Percentiles rank a stretch among this genome's conserved stretches.
These are phyloP conservation scores for Dryobota labecula DNA, from an alignment of 2,888 invertebrate species.

Conservation along the genomic window DNA sequence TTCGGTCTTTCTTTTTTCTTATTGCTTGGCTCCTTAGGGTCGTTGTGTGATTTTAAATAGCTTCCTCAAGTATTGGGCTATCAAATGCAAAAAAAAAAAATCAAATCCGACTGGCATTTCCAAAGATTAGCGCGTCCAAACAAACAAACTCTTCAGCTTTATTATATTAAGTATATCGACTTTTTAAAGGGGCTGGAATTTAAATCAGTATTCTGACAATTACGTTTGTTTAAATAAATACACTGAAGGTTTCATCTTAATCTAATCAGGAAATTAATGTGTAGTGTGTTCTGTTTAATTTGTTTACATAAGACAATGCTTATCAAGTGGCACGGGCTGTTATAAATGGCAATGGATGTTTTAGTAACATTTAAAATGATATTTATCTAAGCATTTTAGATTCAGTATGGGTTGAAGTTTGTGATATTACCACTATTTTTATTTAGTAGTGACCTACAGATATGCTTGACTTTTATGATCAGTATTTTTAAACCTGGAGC, in stretches of 20 bases:
- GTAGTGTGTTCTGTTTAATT: slow-evolving; percentile 13
- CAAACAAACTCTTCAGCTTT: no score
- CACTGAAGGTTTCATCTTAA: slow-evolving; percentile 23
- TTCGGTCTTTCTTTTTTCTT: background rate
- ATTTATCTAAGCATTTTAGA: slow-evolving; percentile 9
- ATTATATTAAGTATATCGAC: background rate
- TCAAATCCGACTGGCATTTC: background rate
- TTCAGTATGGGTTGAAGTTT: slow-evolving; percentile 8
- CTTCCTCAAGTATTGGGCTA: background rate
- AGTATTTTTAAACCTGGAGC: background rate
- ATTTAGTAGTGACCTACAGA: slow-evolving; percentile 8
- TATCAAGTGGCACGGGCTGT: slow-evolving; percentile 40
- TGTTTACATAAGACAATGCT: slow-evolving; percentile 42
- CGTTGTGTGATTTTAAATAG: background rate
- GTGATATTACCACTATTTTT: background rate
- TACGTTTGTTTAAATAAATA: slow-evolving; percentile 13
- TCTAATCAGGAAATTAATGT: slow-evolving; percentile 51
- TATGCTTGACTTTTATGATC: slow-evolving; percentile 30
- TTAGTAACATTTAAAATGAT: slow-evolving; percentile 44
- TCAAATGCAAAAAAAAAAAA: background rate
- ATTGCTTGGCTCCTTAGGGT: background rate
- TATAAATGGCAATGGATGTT: slow-evolving; percentile 27
- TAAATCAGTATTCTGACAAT: slow-evolving; percentile 14
- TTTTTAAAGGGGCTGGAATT: background rate
- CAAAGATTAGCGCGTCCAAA: no score